phyloP scores from a whole-genome alignment of 2,113 vertebrate species.

The Burhinus oedicnemus region DNA sequence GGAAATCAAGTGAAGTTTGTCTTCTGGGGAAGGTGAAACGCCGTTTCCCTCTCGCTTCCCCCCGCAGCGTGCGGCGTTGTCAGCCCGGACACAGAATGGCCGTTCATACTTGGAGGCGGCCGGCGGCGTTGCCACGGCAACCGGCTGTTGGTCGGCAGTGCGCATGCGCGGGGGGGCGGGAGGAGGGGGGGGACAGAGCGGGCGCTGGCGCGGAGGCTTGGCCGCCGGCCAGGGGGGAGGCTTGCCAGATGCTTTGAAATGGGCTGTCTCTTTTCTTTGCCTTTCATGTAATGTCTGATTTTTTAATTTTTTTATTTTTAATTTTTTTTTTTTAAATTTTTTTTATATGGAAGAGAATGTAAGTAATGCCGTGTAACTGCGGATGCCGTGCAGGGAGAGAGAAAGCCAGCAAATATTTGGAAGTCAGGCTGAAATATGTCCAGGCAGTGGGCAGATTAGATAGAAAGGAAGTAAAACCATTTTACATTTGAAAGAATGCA shows the following conservation, averaged over 20 bases:
- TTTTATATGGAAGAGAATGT: slow-evolving; percentile 74
- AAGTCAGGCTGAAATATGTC: slow-evolving; percentile 74
- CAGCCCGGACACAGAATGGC: slow-evolving; percentile 78
- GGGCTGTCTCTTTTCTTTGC: slow-evolving; percentile 79
- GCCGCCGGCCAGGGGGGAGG: slow-evolving; percentile 80
- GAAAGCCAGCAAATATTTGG: slow-evolving; percentile 64
- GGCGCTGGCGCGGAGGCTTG: slow-evolving; percentile 75
- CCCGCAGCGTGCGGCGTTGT: slow-evolving; percentile 46
- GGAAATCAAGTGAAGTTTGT: background rate
- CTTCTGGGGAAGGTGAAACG: background rate
- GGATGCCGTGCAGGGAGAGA: slow-evolving; percentile 70
- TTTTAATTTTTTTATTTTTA: background rate
- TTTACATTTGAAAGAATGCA: slow-evolving; percentile 78
- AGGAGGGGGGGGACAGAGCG: background rate
- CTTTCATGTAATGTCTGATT: slow-evolving; percentile 79
- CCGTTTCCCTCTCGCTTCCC: slow-evolving; percentile 45
- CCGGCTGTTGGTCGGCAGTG: slow-evolving; percentile 70
- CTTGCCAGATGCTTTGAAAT: slow-evolving; percentile 82
- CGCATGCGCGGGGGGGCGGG: slow-evolving; percentile 59
- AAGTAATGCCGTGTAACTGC: slow-evolving; percentile 76
- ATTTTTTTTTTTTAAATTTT: background rate
- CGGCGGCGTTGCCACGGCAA: slow-evolving; percentile 82
- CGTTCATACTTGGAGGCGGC: slow-evolving; percentile 79
- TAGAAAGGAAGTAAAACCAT: slow-evolving; percentile 76
- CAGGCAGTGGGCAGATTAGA: slow-evolving; percentile 75